Conservation (phyloP, 2,797 vertebrate genomes). For the Acropternis orthonyx region DNA sequence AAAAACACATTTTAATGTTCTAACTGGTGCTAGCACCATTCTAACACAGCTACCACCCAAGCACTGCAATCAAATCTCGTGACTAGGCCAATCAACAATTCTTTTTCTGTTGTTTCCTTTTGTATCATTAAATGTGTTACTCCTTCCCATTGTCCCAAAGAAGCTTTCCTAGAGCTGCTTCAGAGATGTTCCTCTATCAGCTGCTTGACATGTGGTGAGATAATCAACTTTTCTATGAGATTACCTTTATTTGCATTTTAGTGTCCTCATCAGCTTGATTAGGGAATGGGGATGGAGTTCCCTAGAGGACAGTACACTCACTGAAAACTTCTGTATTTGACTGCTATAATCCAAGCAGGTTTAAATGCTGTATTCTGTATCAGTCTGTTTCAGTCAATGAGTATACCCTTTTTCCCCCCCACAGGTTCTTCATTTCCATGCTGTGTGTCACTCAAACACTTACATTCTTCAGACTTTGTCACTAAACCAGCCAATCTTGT, state of each 20-base stretch:
- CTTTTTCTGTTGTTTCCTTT: not conserved
- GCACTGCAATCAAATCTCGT: not conserved
- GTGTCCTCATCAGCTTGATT: conserved; percentile 13
- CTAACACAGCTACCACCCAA: accelerated
- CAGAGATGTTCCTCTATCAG: not conserved
- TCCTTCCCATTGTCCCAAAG: not conserved
- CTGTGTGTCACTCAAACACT: not conserved
- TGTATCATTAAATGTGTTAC: not conserved
- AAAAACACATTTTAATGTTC: not conserved
- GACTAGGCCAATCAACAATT: not conserved
- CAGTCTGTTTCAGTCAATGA: too few relatives aligned
- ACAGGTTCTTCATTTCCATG: not conserved
- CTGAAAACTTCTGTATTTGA: not conserved
- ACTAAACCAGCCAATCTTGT: not conserved
- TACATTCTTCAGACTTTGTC: not conserved
- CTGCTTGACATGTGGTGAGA: not conserved
- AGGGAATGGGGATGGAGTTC: not conserved
- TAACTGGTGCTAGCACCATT: not conserved
- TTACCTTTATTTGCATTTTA: conserved; percentile 34
- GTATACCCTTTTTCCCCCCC: not conserved
- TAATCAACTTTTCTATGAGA: not conserved
- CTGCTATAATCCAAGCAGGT: not conserved
- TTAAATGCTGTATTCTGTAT: not conserved
- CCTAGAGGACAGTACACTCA: not conserved
- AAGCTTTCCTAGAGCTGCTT: not conserved